phyloP scores from a whole-genome alignment of 2,113 vertebrate species.

The Salminus brasiliensis region DNA sequence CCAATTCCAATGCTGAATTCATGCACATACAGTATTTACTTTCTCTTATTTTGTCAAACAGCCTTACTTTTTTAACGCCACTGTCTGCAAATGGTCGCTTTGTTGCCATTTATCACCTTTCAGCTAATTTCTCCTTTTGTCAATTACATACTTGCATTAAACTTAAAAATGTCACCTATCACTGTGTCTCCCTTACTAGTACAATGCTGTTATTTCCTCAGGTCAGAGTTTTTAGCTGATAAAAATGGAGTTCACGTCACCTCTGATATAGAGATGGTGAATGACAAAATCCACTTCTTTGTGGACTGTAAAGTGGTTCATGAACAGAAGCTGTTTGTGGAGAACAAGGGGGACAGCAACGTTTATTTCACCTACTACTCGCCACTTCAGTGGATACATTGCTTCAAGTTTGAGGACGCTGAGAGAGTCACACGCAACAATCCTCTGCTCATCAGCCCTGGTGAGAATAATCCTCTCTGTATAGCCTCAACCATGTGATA shows the following conservation, averaged over 20 bases:
- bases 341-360: constrained; percentile 67
- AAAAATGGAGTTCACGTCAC: constrained; percentile 79
- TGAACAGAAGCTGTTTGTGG: constrained; percentile 69
- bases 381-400: constrained; percentile 45
- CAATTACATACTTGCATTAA: no score
- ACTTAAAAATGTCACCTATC: neutral
- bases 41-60: no score
- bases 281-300: constrained; percentile 75
- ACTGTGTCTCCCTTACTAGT: neutral
- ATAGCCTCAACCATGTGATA: no score
- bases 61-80: no score
- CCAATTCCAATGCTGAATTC: no score
- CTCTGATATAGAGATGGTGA: constrained; percentile 50
- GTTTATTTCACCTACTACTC: constrained; percentile 79
- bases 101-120: no score
- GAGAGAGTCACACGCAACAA: constrained; percentile 60
- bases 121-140: no score
- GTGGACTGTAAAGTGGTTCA: constrained; percentile 46
- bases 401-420: constrained; percentile 66
- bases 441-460: constrained; percentile 73
- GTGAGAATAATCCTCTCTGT: constrained; percentile 68
- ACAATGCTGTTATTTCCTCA: constrained; percentile 52
- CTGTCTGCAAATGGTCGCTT: no score
- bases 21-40: no score
- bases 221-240: constrained; percentile 71